phyloP scores from a whole-genome alignment of 2,888 invertebrate species.

The Andrena flavipes region DNA sequence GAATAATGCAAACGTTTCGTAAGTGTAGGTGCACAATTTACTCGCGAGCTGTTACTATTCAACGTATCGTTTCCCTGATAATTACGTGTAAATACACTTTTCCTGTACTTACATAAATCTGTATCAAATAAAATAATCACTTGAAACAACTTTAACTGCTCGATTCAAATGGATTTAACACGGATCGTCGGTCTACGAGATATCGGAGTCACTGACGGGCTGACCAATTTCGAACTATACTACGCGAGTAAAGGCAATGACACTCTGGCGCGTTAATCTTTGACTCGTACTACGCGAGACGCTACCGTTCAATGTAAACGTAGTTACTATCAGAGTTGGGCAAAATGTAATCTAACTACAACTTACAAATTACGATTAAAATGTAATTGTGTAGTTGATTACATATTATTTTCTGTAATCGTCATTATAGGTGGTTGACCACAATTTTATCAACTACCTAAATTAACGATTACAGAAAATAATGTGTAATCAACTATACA shows the following conservation, averaged over 20 bases:
- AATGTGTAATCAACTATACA: no score
- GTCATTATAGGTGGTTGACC: no score
- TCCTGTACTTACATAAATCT: neutral
- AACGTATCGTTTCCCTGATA: neutral
- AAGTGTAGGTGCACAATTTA: neutral
- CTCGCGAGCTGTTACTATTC: neutral
- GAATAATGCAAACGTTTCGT: neutral
- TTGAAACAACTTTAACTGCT: no score
- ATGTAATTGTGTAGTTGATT: no score
- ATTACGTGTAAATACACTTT: neutral
- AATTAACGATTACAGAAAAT: no score
- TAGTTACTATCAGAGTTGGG: no score
- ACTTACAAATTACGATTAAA: no score
- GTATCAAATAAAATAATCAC: neutral
- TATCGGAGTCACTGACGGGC: neutral
- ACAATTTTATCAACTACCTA: no score
- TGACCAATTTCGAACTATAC: conserved; percentile 23
- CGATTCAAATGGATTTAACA: neutral
- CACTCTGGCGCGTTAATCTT: neutral
- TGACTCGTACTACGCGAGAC: neutral
- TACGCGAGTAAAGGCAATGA: conserved; percentile 34
- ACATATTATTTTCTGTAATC: no score
- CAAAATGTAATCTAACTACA: no score
- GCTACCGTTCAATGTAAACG: neutral
- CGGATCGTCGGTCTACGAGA: neutral